Percentiles rank a stretch among this genome's conserved stretches.
These are phyloP conservation scores for Allophyes oxyacanthae DNA, from an alignment of 2,888 invertebrate species.

Conservation along the genomic window DNA sequence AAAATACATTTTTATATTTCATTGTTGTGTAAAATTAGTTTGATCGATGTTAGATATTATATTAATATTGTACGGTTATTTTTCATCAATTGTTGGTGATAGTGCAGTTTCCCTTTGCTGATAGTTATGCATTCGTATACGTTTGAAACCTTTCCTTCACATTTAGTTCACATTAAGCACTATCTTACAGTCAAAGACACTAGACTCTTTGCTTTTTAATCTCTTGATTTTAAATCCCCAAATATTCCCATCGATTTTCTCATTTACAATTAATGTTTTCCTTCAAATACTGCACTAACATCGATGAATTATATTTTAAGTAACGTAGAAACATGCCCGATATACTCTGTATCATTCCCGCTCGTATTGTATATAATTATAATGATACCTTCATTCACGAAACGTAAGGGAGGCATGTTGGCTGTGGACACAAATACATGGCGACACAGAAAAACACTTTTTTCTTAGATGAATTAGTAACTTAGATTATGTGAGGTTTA, in stretches of 20 bases:
- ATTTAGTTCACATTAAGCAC: too few species aligned
- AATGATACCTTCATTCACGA: constrained; percentile 75
- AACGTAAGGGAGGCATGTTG: constrained; percentile 66
- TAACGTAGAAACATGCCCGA: constrained; percentile 75
- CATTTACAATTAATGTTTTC: constrained; percentile 2
- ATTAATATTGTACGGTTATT: constrained; percentile 20
- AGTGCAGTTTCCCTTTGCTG: constrained; percentile 17
- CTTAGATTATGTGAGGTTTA: too few species aligned
- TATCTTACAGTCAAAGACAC: neutral
- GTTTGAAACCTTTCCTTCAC: too few species aligned
- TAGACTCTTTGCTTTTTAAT: too few species aligned
- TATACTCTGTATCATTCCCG: constrained; percentile 81
- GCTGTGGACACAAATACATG: constrained; percentile 48
- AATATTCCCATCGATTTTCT: neutral
- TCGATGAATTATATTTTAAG: constrained; percentile 44
- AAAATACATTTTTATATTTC: constrained; percentile 19
- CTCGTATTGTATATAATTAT: constrained; percentile 78
- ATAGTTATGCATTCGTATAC: too few species aligned
- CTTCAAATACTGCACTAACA: constrained; percentile 20
- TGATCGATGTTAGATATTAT: constrained; percentile 37
- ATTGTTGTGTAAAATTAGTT: constrained; percentile 37
- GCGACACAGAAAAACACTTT: constrained; percentile 6
- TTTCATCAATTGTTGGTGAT: constrained; percentile 26
- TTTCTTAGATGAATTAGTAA: too few species aligned
- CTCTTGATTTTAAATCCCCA: neutral